phyloP scores from a whole-genome alignment of 2,888 invertebrate genomes.

The Acleris cristana region DNA sequence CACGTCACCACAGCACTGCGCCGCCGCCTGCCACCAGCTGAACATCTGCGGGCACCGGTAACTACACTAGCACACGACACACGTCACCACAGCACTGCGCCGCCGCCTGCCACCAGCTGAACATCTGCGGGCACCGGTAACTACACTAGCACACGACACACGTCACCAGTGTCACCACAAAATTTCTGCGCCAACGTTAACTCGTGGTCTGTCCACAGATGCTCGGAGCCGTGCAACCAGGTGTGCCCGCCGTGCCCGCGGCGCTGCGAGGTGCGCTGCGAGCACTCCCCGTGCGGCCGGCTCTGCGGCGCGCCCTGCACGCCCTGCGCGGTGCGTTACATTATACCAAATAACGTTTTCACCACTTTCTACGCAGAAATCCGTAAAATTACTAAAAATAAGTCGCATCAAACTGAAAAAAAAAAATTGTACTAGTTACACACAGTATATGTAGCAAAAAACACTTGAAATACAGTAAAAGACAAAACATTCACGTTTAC shows the following conservation, averaged over 20 bases:
- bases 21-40: conserved; percentile 77
- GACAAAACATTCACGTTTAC: too few species aligned
- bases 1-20: conserved; percentile 58
- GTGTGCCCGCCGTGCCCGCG: conserved; percentile 83
- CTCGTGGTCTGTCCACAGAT: conserved; percentile 55
- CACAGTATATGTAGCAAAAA: too few species aligned
- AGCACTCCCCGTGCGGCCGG: conserved; percentile 78
- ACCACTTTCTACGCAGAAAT: too few species aligned
- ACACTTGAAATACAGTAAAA: too few species aligned
- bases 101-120: conserved; percentile 78
- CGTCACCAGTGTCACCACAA: too few species aligned
- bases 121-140: conserved; percentile 78
- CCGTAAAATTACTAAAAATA: too few species aligned
- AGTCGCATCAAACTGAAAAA: too few species aligned
- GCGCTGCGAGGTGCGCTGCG: conserved; percentile 82
- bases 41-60: conserved; percentile 79
- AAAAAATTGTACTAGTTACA: too few species aligned
- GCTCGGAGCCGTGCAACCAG: conserved; percentile 80
- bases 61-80: background rate
- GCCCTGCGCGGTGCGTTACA: conserved; percentile 62
- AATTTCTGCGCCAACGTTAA: too few species aligned
- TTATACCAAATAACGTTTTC: background rate
- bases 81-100: conserved; percentile 58
- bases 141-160: background rate
- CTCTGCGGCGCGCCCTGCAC: conserved; percentile 80